phyloP scores from a whole-genome alignment of 2,888 invertebrate genomes.

The Phalera bucephala region DNA sequence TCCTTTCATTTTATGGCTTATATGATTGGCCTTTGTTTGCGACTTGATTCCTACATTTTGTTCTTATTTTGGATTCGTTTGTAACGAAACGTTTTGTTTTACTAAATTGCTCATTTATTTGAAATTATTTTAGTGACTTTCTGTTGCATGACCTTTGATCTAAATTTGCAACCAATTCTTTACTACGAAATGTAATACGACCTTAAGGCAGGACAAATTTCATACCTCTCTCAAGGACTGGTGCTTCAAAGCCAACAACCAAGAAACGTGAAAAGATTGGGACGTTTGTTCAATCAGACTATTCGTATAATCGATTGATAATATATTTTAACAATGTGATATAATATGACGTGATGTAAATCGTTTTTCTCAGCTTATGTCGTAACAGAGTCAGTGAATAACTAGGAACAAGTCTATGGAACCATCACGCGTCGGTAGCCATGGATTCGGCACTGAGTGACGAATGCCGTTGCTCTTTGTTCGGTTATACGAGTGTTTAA shows the following conservation, averaged over 20 bases:
- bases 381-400: slow-evolving; percentile 60
- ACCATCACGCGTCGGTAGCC: slow-evolving; percentile 65
- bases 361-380: slow-evolving; percentile 58
- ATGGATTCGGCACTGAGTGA: slow-evolving; percentile 32
- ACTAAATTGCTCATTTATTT: too few relatives aligned
- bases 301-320: slow-evolving; percentile 9
- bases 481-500: slow-evolving; percentile 5
- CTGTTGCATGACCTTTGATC: too few relatives aligned
- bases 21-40: slow-evolving; percentile 60
- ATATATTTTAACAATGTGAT: slow-evolving; percentile 14
- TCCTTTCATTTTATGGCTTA: slow-evolving; percentile 60
- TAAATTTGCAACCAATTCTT: too few relatives aligned
- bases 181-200: too few relatives aligned
- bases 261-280: too few relatives aligned
- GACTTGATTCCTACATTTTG: slow-evolving; percentile 40
- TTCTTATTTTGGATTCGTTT: slow-evolving; percentile 23
- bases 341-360: slow-evolving; percentile 53
- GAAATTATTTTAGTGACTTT: slow-evolving; percentile 10
- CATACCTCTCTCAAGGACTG: too few relatives aligned
- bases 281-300: too few relatives aligned
- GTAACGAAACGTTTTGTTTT: too few relatives aligned
- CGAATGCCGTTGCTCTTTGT: slow-evolving; percentile 24
- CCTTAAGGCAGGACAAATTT: too few relatives aligned
- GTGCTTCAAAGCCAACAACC: too few relatives aligned
- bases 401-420: slow-evolving; percentile 57